Conservation (phyloP, 2,113 vertebrate species). For the Rattus rattus region DNA sequence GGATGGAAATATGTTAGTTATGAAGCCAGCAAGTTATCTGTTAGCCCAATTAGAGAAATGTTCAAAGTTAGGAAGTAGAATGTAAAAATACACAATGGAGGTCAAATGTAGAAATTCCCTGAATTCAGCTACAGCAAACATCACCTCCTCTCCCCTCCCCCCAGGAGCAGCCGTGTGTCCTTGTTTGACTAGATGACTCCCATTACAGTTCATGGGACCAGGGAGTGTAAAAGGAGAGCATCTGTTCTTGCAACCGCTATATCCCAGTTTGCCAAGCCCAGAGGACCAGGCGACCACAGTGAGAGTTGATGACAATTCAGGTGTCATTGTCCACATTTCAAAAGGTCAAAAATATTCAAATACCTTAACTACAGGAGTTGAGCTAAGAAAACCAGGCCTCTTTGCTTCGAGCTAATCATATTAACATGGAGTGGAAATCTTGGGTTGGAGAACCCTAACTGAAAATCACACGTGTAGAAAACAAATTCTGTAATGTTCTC, state of each 20-base stretch:
- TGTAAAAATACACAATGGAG: neutral
- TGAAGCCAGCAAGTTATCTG: conserved; percentile 27
- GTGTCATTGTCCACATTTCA: conserved; percentile 32
- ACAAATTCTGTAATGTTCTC: conserved; percentile 25
- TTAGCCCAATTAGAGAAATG: neutral
- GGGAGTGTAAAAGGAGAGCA: conserved; percentile 41
- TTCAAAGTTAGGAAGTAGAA: neutral
- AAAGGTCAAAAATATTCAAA: conserved; percentile 41
- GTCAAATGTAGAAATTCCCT: conserved; percentile 11
- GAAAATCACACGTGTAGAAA: conserved; percentile 45
- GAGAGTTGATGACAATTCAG: conserved; percentile 26
- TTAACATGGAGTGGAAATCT: neutral
- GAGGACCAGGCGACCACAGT: neutral
- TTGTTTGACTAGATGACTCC: neutral
- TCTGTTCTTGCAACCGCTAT: neutral
- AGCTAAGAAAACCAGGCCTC: neutral
- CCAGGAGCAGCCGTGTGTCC: conserved; percentile 16
- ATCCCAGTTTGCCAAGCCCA: neutral
- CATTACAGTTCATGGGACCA: conserved; percentile 8
- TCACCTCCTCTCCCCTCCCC: neutral
- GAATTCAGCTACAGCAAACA: neutral
- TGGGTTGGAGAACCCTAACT: neutral
- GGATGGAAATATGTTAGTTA: neutral
- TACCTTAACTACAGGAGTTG: conserved; percentile 2
- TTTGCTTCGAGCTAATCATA: conserved; percentile 5